Base-by-base conservation (phyloP, 2,113 vertebrate genomes). In the Nyctereutes procyonoides region DNA sequence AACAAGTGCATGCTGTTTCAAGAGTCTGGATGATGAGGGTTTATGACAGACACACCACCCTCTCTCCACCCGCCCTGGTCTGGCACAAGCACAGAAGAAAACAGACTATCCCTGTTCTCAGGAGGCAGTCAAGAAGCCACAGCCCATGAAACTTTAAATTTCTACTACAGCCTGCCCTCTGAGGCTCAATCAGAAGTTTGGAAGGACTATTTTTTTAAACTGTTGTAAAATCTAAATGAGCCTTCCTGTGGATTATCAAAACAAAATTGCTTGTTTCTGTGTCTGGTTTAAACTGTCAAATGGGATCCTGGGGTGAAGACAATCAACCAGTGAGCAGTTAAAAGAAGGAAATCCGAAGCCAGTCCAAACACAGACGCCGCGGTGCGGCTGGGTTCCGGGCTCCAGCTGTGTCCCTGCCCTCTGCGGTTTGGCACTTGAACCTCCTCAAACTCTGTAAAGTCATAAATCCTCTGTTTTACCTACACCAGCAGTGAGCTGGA, bases 91-190 rank as follows among this genome's bases (percentile, higher is more conserved):
- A 48, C 51, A 20, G 15, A 84, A 58, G 69, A 87, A 38, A 88
- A 67, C 58, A 82, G 16, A 88, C 60, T 13, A 77, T 56, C 53
- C 60, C 58, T 51, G 60, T 28, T 90, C 73, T 86, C 35, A 8
- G 62, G 9, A 62, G 14, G 58, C 91, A 93, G 62, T 65, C 86
- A 86, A 90, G 63, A 95, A 94, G 77, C 55, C 95, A 74, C 26
- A 32, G 51, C 74, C 67, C 65, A 43, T 67, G 87, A 90, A 83
- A 81, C 48, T 30, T 87, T 17, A 51, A 71, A 69, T 48, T 88
- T 82, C 60, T 53, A 53, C 82, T 35, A 58, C 65, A 51, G 62
- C 48, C 55, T 79, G 65, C 51, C 48, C 32, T 32, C 0, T 17
- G 15, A 93, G 38, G 51, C 16, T 3, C 6, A 81, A 95, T 16